Evolutionary conservation across 2,797 vertebrate genomes (phyloP), one percentile per base, ranked within the genome.

Genomic region (Chiroxiphia lanceolata): DNA sequence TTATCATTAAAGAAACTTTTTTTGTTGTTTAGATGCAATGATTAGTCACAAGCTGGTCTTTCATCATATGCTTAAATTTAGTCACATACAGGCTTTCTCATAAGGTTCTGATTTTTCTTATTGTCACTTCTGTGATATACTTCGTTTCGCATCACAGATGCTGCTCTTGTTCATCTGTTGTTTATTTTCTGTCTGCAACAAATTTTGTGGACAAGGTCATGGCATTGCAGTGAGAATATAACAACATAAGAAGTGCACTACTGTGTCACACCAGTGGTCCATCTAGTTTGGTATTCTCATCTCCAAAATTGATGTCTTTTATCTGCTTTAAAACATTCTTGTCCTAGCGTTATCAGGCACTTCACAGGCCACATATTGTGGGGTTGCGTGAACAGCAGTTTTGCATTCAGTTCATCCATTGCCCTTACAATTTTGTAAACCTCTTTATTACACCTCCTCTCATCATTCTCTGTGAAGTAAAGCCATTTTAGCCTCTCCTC

Each of bases 91-190:
- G 42, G 23, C 34, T 64, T 95, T 90, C 70, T 93, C 80, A 95
- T 95, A 90, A 89, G 93, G 81, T 94, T 94, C 88, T 33, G 64
- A 90, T 95, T 96, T 95, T 86, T 90, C 54, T 77, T 92, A 79
- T 70, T 96, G 90, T 94, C 18, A 3, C 88, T 91, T 92, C 83
- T 94, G 85, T 89, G 90, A 94, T 95, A 88, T 90, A 94, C 78
- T 95, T 94, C 71, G 47, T 71, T 95, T 92, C 7, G 1, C 25
- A 1, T 95, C 92, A 92, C 71, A 92, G 83, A 92, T 67, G 38
- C 67, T 89, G 72, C 71, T 93, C 29, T 83, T 89, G 36, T 71
- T 91, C 92, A 89, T 95, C 88, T 96, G 83, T 86, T 91, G 81
- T 83, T 92, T 93, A 88, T 89, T 93, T 95, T 89, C 90, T 77